Base-by-base conservation (phyloP, 2,113 vertebrate genomes). In the Odocoileus hemionus region DNA sequence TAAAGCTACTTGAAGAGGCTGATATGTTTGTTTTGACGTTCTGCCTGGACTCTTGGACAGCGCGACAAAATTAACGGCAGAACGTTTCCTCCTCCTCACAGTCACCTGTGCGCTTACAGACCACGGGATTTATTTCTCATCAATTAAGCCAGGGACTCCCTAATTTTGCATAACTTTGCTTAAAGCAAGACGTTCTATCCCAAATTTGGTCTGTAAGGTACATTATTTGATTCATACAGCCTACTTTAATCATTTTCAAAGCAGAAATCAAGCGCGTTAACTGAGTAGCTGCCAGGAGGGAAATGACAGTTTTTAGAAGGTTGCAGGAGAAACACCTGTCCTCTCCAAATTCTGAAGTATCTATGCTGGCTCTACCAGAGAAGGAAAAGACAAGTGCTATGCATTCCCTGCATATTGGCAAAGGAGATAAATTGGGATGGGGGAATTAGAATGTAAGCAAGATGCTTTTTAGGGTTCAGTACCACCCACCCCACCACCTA, bases 271-370 rank as follows among this genome's bases (percentile, higher is more conserved):
- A 91, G 30, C 9, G 50, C 14, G 8, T 45, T 33, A 36, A 92
- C 79, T 84, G 39, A 17, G 2, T 79, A 36, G 33, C 57, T 96
- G 94, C 84, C 89, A 87, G 23, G 43, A 92, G 92, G 45, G 30
- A 93, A 94, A 85, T 67, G 47, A n/a, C 84, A 50, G 54, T 83
- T n/a, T 21, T 60, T 76, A 95, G 54, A 89, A 94, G 86, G 74
- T 54, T 94, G 76, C 58, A 36, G 16, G 67, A 90, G 86, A 91
- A 93, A 70, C 70, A 88, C 82, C 80, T 96, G 90, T 55, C 58
- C 64, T 95, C 39, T 45, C 26, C 28, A 14, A 94, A 92, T 91
- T 85, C 74, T 25, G 26, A 91, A 93, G 64, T 12, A 45, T 28
- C 84, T 64, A 36, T 11, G 1, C 36, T 52, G 82, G 74, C 90